A percentile compares a stretch with the other conserved stretches of the same genome.
Conservation (phyloP, 2,797 vertebrate genomes). For the Acrossocheilus fasciatus region DNA sequence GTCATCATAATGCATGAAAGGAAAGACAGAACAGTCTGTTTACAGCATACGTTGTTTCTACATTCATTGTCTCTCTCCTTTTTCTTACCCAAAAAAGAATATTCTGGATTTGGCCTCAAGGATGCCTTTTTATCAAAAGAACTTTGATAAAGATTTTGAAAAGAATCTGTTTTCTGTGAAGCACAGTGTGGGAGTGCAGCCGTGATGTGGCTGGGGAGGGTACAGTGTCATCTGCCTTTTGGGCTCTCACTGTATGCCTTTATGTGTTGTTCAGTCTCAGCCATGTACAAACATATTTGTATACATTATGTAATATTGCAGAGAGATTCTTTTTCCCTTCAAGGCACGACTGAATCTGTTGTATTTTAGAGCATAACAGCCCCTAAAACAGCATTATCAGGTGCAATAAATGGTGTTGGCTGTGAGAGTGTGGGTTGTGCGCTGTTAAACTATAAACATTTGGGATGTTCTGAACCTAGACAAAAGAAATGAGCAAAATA, state of each 20-base stretch:
- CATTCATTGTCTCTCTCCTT: constrained; percentile 15
- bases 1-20: constrained; percentile 10
- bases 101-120: constrained; percentile 45
- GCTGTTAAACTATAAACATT: constrained; percentile 1
- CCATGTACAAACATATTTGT: constrained; percentile 8
- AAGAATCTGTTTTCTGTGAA: constrained; percentile 36
- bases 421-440: not conserved
- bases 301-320: constrained; percentile 27
- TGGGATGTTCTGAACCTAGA: not conserved
- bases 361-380: constrained; percentile 22
- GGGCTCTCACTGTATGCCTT: constrained; percentile 28
- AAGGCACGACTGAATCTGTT: constrained; percentile 18
- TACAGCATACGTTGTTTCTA: constrained; percentile 9
- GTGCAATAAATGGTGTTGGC: not conserved
- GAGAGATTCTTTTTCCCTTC: not conserved
- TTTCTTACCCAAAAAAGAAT: constrained; percentile 8
- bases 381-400: constrained; percentile 17
- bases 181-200: constrained; percentile 41
- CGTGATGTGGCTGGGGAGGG: constrained; percentile 17
- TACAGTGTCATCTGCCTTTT: constrained; percentile 49
- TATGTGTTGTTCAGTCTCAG: constrained; percentile 21
- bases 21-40: not conserved
- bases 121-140: constrained; percentile 44
- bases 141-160: constrained; percentile 50
- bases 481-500: constrained; percentile 1